Evolutionary conservation across 2,888 invertebrate genomes (phyloP).

Genomic region (Pachydiplax longipennis): DNA sequence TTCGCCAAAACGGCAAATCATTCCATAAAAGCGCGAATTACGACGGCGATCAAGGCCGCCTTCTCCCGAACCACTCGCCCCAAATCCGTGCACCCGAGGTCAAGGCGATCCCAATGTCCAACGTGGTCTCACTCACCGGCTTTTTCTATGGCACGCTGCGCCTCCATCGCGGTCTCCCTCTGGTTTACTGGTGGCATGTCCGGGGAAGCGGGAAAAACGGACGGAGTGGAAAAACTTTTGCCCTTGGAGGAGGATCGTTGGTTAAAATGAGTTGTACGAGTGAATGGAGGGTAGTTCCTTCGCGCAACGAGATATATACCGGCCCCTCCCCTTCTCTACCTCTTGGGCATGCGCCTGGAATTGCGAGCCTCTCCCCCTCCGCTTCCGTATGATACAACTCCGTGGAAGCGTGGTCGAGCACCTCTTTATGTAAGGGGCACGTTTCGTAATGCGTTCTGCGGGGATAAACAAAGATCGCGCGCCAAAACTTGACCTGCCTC

Average conservation of each 20-base stretch:
- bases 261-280: not conserved
- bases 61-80: not conserved
- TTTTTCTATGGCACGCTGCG: slow-evolving; percentile 11
- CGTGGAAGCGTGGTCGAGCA: not conserved
- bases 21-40: not conserved
- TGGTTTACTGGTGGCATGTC: slow-evolving; percentile 29
- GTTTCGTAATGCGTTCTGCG: too few relatives aligned
- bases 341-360: not conserved
- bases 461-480: too few relatives aligned
- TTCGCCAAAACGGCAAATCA: not conserved
- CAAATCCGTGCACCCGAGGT: not conserved
- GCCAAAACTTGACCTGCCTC: too few relatives aligned
- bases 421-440: not conserved
- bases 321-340: slow-evolving; percentile 3
- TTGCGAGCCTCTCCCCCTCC: not conserved
- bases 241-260: too few relatives aligned
- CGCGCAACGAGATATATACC: slow-evolving; percentile 17
- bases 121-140: slow-evolving; percentile 1
- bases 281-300: not conserved
- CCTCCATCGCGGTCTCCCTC: not conserved
- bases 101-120: not conserved
- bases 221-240: not conserved
- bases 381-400: not conserved
- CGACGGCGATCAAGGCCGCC: not conserved
- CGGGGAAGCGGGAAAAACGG: not conserved